Base-by-base conservation (phyloP, 2,797 vertebrate genomes). In the Pseudochaenichthys georgianus region DNA sequence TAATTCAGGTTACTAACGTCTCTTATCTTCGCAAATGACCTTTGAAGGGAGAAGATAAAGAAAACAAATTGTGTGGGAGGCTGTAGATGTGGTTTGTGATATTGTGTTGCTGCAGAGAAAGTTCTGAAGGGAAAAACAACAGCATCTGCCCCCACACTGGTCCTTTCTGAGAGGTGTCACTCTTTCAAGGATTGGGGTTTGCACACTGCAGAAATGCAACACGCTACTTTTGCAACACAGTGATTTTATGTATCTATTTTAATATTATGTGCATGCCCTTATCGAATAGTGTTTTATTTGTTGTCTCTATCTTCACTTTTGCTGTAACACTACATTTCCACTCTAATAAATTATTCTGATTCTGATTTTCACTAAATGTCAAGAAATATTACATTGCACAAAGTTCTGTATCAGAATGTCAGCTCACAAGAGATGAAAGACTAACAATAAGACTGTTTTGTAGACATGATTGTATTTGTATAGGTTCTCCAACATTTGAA, bases 81-180 rank as follows among this genome's bases (percentile, higher is more conserved):
- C 87, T 93, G 86, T 87, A 94, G 95, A 96, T 97, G 96, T 95
- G 96, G 97, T 97, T 95, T 94, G 86, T 93, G 95, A 97, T 97
- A 96, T 94, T 93, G 92, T 94, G 87, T 95, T 96, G 95, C 96
- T 89, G 93, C 95, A 90, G 95, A 94, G 89, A 94, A 93, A 91
- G 85, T 90, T 91, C 74, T 71, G 77, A 86, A 82, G 93, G 92
- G 86, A 89, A 86, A 72, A 74, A 61, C 17, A 38, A 81, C 78
- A 65, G 45, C 68, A 67, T 89, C 88, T 89, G 90, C 91, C 88
- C 84, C 85, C 91, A 88, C 91, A 89, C 77, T 82, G 70, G 84
- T 94, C 87, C 81, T 85, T 72, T 86, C 81, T 85, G 84, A 90
- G 83, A 91, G 77, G 82, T 87, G 82, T 85, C 86, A 88, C 78